Evolutionary conservation across 2,888 invertebrate species (phyloP), one percentile per base, ranked within the genome.

Genomic region (Podotricha telesiphe): DNA sequence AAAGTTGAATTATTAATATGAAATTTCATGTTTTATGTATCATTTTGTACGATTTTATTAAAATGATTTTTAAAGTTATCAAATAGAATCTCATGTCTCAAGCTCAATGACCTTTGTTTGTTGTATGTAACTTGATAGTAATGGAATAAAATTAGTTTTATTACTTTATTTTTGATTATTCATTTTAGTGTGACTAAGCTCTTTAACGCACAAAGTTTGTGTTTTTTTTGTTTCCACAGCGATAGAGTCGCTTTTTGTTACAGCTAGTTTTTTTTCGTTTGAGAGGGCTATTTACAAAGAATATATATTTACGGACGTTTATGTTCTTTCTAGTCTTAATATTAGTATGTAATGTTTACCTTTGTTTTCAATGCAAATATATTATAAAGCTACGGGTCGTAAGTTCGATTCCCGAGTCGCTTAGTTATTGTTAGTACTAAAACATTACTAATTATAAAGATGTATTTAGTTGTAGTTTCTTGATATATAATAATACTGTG

Each of bases 281-380:
- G 28, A 82, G 82, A 86, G 83, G 85, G 80, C 81, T 85, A 82
- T 86, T 82, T 85, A 81, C 82, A 77, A 69, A 76, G 70, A 69
- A 63, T 84, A 83, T 84, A 82, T 87, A 79, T 87, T 77, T 87
- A 84, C 82, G 79, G 83, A 86, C 82, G 84, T 86, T 87, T 87
- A 85, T 86, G 83, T 88, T 89, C 78, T 83, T 73, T 87, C 91
- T 92, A 92, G 91, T 92, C 91, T 91, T 88, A 74, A 86, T 83
- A 79, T 85, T 90, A 88, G 87, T 67, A 61, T 67, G 64, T 63
- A 70, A 70, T 19, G 51, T 55, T 55, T 62, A 50, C 15, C 71
- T 76, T 81, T 82, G 80, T 81, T 81, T 79, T 85, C 80, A 85
- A 82, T 84, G 79, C 84, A 80, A 77, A 82, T 82, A 82, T 79